Percentiles rank a stretch among this genome's conserved stretches.
phyloP scores from a whole-genome alignment of 2,113 vertebrate genomes.

The Oncorhynchus keta region DNA sequence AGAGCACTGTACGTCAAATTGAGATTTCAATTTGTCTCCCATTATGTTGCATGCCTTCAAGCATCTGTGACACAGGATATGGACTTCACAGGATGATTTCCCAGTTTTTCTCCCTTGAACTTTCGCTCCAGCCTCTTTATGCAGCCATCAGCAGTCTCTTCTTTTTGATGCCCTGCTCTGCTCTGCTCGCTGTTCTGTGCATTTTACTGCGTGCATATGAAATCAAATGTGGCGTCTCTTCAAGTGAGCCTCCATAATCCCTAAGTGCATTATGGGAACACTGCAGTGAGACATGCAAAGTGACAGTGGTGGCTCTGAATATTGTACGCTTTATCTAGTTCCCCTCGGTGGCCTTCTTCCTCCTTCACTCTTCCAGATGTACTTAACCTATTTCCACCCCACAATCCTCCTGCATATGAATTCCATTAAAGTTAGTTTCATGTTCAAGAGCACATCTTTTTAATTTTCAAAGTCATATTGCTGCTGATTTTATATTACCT shows the following conservation, averaged over 20 bases:
- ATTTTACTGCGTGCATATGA: conserved; percentile 33
- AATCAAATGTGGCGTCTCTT: conserved; percentile 39
- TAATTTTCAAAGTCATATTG: neutral
- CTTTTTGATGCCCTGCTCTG: conserved; percentile 5
- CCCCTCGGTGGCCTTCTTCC: neutral
- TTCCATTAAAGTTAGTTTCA: conserved; percentile 8
- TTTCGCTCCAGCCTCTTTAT: neutral
- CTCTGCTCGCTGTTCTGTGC: conserved; percentile 2
- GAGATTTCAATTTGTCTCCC: neutral
- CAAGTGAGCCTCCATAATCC: conserved; percentile 31
- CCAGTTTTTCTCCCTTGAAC: neutral
- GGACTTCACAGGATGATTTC: neutral
- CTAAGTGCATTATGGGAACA: conserved; percentile 37
- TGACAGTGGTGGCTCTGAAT: conserved; percentile 17
- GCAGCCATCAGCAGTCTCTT: conserved; percentile 20
- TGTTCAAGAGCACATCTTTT: neutral
- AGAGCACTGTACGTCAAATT: too few relatives aligned
- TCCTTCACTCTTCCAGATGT: conserved; percentile 4
- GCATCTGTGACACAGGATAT: neutral
- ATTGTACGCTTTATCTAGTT: conserved; percentile 16
- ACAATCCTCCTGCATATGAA: conserved; percentile 4
- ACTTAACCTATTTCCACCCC: conserved; percentile 23
- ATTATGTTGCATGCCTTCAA: neutral
- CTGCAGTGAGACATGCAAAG: conserved; percentile 22
- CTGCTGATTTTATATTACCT: neutral